These are phyloP conservation scores for Torymus tubicola DNA, from an alignment of 2,888 invertebrate genomes.

Conservation along the genomic window DNA sequence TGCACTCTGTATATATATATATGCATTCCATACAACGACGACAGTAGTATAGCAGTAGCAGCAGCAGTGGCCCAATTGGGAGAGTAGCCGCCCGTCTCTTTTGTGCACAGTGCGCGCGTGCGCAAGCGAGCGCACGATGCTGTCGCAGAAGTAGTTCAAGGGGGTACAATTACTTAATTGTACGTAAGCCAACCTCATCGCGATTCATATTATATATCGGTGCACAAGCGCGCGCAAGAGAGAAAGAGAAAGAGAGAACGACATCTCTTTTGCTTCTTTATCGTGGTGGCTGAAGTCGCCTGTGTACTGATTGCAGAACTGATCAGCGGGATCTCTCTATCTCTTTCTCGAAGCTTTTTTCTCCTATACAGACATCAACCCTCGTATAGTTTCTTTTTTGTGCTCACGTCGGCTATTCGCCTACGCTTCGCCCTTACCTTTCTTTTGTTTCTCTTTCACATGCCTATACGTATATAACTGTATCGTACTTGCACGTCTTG, in stretches of 20 bases:
- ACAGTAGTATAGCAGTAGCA: background rate
- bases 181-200: conserved; percentile 62
- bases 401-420: too few relatives aligned
- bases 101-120: conserved; percentile 21
- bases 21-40: conserved; percentile 8
- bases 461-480: too few relatives aligned
- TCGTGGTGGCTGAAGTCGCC: background rate
- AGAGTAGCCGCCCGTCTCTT: conserved; percentile 47
- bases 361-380: too few relatives aligned
- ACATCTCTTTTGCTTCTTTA: too few relatives aligned
- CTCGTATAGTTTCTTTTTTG: too few relatives aligned
- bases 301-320: background rate
- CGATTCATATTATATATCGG: conserved; percentile 56
- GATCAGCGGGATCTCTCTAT: too few relatives aligned
- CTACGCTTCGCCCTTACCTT: too few relatives aligned
- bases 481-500: background rate
- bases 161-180: conserved; percentile 66
- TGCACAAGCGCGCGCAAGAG: background rate
- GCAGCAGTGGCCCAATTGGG: conserved; percentile 61
- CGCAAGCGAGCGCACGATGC: conserved; percentile 56
- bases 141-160: conserved; percentile 65
- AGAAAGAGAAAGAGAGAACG: too few relatives aligned
- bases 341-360: too few relatives aligned
- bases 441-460: too few relatives aligned
- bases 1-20: conserved; percentile 3